phyloP scores from a whole-genome alignment of 2,888 invertebrate species.

The Himalopsyche kuldschensis region DNA sequence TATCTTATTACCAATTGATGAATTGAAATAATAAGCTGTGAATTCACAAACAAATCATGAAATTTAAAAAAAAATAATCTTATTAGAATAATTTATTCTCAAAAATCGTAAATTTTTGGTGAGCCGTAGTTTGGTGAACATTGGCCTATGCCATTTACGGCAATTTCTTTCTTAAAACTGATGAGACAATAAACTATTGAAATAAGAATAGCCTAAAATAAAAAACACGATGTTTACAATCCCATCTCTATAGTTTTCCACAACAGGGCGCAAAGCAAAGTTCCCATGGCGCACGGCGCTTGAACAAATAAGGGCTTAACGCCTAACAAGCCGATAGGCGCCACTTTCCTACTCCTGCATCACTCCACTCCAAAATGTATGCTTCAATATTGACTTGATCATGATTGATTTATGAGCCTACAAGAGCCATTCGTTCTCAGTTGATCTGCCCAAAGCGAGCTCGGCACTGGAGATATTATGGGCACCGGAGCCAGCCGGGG shows the following conservation, averaged over 20 bases:
- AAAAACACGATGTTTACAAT: neutral
- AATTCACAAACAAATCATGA: too few relatives aligned
- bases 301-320: constrained; percentile 23
- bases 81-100: too few relatives aligned
- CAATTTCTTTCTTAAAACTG: too few relatives aligned
- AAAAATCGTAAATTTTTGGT: too few relatives aligned
- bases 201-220: too few relatives aligned
- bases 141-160: too few relatives aligned
- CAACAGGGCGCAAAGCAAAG: neutral
- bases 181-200: too few relatives aligned
- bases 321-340: neutral
- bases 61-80: too few relatives aligned
- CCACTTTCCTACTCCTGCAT: neutral
- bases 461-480: neutral
- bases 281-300: neutral
- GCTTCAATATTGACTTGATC: constrained; percentile 28
- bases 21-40: too few relatives aligned
- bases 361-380: constrained; percentile 7
- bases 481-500: neutral
- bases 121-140: too few relatives aligned
- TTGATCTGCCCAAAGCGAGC: neutral
- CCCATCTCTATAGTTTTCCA: neutral
- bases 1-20: too few relatives aligned
- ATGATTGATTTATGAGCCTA: constrained; percentile 33
- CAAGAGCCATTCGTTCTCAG: constrained; percentile 11